Conservation (phyloP, 2,113 vertebrate genomes). For the Tiliqua scincoides region DNA sequence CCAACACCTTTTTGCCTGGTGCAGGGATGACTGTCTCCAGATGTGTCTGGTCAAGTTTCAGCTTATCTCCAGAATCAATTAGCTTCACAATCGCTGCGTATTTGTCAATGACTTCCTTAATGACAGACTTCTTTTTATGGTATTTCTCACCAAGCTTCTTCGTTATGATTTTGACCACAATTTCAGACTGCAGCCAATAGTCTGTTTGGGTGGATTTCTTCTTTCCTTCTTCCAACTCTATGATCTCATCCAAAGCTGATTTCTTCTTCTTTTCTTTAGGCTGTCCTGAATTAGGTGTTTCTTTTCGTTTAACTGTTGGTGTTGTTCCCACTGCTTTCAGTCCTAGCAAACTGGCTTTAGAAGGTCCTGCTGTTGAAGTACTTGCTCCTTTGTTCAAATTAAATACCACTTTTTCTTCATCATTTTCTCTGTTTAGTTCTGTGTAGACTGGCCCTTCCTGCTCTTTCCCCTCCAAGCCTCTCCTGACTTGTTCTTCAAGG, state of each 20-base stretch:
- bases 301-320: conserved; percentile 87
- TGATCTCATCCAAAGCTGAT: conserved; percentile 95
- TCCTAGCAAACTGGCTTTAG: conserved; percentile 83
- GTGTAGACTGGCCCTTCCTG: conserved; percentile 90
- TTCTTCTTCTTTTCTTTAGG: conserved; percentile 91
- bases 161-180: conserved; percentile 94
- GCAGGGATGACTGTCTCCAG: conserved; percentile 96
- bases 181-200: conserved; percentile 91
- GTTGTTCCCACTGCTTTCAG: conserved; percentile 74
- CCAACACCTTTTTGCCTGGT: conserved; percentile 90
- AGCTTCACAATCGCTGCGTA: conserved; percentile 92
- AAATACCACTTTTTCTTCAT: conserved; percentile 96
- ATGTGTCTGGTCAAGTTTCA: conserved; percentile 97
- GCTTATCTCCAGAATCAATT: conserved; percentile 92
- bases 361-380: conserved; percentile 77
- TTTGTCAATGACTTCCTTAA: conserved; percentile 92
- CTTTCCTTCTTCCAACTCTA: conserved; percentile 96
- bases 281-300: conserved; percentile 73
- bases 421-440: conserved; percentile 89
- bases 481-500: conserved; percentile 95
- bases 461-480: conserved; percentile 86
- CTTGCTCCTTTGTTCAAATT: conserved; percentile 86
- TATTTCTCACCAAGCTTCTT: conserved; percentile 95
- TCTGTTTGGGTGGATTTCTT: conserved; percentile 84
- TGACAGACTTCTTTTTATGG: conserved; percentile 92